Conservation (phyloP, 2,888 invertebrate genomes). For the Ariolimax columbianus region DNA sequence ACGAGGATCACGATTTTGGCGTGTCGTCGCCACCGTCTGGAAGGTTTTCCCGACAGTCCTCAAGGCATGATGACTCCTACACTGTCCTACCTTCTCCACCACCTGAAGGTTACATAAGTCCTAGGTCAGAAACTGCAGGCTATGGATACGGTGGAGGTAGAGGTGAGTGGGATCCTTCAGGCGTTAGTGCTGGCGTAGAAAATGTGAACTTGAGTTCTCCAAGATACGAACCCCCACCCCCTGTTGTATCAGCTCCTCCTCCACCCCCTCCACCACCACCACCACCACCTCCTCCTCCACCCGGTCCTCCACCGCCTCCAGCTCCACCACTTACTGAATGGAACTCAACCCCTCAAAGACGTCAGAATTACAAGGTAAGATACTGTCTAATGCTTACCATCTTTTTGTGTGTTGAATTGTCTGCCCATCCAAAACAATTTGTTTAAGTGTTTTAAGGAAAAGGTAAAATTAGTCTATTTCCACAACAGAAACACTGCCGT, state of each 20-base stretch:
- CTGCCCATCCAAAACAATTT: too few species aligned
- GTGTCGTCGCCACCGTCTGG: conserved; percentile 20
- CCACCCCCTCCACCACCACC: conserved; percentile 55
- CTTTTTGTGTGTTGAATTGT: not conserved
- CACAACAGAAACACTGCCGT: too few species aligned
- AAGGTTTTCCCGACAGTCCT: conserved; percentile 27
- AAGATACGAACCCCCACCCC: conserved; percentile 50
- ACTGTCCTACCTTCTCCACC: conserved; percentile 35
- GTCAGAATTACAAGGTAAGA: conserved; percentile 52
- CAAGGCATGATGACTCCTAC: conserved; percentile 44
- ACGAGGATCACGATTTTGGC: conserved; percentile 28
- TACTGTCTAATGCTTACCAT: not conserved
- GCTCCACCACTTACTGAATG: conserved; percentile 51
- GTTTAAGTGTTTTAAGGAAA: too few species aligned
- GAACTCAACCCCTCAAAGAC: conserved; percentile 46
- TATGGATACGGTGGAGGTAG: not conserved
- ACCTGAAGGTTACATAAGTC: conserved; percentile 10
- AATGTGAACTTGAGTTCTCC: conserved; percentile 30
- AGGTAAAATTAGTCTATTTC: too few species aligned
- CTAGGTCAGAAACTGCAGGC: conserved; percentile 15
- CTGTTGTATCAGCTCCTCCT: conserved; percentile 50
- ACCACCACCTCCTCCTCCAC: conserved; percentile 57
- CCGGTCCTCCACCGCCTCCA: conserved; percentile 58
- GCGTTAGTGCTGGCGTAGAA: conserved; percentile 32
- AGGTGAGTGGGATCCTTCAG: conserved; percentile 35